Evolutionary conservation across 2,113 vertebrate species (phyloP), one percentile per base, ranked within the genome.

Genomic region (Zosterops hypoxanthus): DNA sequence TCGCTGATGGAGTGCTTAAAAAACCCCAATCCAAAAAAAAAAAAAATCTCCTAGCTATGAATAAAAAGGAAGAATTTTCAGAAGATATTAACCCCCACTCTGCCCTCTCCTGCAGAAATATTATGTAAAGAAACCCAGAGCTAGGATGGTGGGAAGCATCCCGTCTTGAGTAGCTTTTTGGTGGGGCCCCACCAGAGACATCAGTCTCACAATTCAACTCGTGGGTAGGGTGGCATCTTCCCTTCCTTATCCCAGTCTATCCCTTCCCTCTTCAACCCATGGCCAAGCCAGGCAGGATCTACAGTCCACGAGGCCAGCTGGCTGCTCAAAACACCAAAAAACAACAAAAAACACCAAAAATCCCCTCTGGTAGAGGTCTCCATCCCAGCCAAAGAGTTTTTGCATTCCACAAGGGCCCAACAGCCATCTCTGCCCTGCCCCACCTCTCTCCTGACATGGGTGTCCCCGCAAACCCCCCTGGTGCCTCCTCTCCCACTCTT

Each of bases 31-130:
- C 8, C 19, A 39, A 75, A 39, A 73, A 41, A 19, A 47, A 47
- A n/a, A 41, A 19, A 47, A 47, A n/a, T 4, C 83, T 80, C 80
- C 77, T 81, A 76, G 60, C 11, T 34, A n/a, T 13, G 56, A 94
- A 88, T 44, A 92, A 91, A 91, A 57, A 75, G 60, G 64, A 94
- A 93, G 75, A 93, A 65, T 78, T 93, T 96, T 96, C 94, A 91
- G 82, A 96, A 82, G 39, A 59, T 42, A 46, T 77, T 92, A 79
- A 29, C 57, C 69, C 12, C 29, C 18, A 7, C 26, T 79, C n/a
- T 64, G 23, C 53, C 31, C 19, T 28, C 7, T 70, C 14, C 61
- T 72, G 25, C n/a, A 95, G 41, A 92, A 82, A 31, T 25, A 23
- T 5, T 42, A 33, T 34, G 18, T 47, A 59, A 82, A 87, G 34